A percentile compares a stretch with the other conserved stretches of the same genome.
Conservation (phyloP, 2,113 vertebrate genomes). For the Chiloscyllium plagiosum region DNA sequence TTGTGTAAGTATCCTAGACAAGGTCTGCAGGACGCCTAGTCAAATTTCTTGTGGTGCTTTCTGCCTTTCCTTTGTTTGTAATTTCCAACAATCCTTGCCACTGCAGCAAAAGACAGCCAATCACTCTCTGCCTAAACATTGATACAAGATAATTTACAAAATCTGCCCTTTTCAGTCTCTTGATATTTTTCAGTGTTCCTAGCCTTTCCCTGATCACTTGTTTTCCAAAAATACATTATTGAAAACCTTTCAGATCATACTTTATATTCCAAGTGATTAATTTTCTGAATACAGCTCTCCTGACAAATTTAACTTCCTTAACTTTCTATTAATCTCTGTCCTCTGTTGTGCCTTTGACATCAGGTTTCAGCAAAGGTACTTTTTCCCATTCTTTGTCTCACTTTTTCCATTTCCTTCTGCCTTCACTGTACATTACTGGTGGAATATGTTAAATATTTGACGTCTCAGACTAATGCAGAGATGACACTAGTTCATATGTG, state of each 20-base stretch:
- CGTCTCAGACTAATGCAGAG: neutral
- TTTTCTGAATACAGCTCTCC: neutral
- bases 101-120: neutral
- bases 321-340: slow-evolving; percentile 11
- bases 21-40: neutral
- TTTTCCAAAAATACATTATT: neutral
- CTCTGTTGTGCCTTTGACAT: neutral
- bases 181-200: neutral
- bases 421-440: neutral
- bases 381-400: neutral
- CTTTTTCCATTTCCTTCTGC: neutral
- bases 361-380: neutral
- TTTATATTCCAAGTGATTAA: neutral
- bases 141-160: neutral
- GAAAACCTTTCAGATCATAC: neutral
- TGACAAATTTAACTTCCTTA: slow-evolving; percentile 18
- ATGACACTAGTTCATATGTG: neutral
- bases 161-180: slow-evolving; percentile 11
- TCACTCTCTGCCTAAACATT: neutral
- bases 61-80: neutral
- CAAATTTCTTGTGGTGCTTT: neutral
- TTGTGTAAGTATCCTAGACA: neutral
- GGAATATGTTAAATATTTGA: neutral
- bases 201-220: neutral
- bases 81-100: neutral